These are phyloP conservation scores for Anoura caudifer DNA, from an alignment of 2,113 vertebrate species.

Conservation along the genomic window DNA sequence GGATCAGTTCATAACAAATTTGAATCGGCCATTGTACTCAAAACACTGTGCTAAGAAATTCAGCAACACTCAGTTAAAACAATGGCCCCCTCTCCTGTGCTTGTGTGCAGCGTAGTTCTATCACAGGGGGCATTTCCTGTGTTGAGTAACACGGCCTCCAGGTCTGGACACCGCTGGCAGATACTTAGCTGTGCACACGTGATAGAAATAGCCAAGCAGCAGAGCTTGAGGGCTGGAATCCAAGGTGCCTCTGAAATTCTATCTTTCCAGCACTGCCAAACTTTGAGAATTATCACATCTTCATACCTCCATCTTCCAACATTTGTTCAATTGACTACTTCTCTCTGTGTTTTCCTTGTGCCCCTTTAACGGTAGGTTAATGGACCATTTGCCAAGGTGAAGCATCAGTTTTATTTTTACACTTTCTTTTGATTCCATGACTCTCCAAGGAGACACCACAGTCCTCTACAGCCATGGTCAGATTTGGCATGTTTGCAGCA, in stretches of 20 bases:
- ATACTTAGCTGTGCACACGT: fast-evolving
- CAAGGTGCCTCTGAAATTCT: neutral
- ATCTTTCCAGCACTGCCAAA: neutral
- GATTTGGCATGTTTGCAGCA: fast-evolving
- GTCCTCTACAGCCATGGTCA: fast-evolving
- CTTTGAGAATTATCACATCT: neutral
- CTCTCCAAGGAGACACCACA: neutral
- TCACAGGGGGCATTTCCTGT: neutral
- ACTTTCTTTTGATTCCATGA: neutral
- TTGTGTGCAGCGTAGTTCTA: fast-evolving
- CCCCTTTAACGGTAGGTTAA: too few species aligned
- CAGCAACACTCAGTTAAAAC: too few species aligned
- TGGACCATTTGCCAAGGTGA: too few species aligned
- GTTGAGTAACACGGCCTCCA: neutral
- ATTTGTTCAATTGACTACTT: neutral
- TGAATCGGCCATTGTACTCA: neutral
- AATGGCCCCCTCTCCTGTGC: neutral
- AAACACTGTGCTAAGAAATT: neutral
- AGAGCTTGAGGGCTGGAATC: too few species aligned
- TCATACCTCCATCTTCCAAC: neutral
- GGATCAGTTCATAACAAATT: neutral
- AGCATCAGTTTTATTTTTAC: neutral
- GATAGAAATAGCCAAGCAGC: neutral
- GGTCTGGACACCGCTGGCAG: neutral
- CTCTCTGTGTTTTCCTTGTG: neutral